A percentile compares a stretch with the other conserved stretches of the same genome.
Evolutionary conservation across 2,113 vertebrate species (phyloP).

Genomic region (Pseudorectes ferrugineus): DNA sequence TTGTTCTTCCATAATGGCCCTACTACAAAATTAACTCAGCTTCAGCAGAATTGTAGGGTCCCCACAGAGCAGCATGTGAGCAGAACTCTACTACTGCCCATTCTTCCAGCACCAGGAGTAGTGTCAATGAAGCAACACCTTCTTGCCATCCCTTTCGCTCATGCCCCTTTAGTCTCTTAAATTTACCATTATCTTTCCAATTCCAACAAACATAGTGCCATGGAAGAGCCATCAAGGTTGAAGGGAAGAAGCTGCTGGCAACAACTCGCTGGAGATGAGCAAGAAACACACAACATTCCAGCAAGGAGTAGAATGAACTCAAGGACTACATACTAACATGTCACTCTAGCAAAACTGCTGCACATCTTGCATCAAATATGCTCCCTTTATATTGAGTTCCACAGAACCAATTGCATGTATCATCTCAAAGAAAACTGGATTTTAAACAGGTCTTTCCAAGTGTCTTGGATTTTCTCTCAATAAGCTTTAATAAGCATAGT

Average conservation of each 20-base stretch:
- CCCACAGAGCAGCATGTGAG: neutral
- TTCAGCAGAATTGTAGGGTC: neutral
- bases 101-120: neutral
- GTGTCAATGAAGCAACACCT: neutral
- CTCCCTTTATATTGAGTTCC: neutral
- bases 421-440: neutral
- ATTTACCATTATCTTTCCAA: neutral
- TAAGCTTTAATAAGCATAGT: neutral
- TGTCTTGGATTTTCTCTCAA: neutral
- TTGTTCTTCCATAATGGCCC: neutral
- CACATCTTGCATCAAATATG: neutral
- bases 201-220: neutral
- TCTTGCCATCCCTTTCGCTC: neutral
- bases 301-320: neutral
- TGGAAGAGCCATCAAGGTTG: neutral
- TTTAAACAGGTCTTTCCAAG: neutral
- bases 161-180: neutral
- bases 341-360: neutral
- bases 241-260: neutral
- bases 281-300: neutral
- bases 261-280: neutral
- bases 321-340: neutral
- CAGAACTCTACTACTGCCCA: neutral
- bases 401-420: neutral
- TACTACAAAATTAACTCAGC: neutral